Percentiles rank a stretch among this genome's conserved stretches.
Conservation (phyloP, 2,113 vertebrate genomes). For the Microcebus lehilahytsara region DNA sequence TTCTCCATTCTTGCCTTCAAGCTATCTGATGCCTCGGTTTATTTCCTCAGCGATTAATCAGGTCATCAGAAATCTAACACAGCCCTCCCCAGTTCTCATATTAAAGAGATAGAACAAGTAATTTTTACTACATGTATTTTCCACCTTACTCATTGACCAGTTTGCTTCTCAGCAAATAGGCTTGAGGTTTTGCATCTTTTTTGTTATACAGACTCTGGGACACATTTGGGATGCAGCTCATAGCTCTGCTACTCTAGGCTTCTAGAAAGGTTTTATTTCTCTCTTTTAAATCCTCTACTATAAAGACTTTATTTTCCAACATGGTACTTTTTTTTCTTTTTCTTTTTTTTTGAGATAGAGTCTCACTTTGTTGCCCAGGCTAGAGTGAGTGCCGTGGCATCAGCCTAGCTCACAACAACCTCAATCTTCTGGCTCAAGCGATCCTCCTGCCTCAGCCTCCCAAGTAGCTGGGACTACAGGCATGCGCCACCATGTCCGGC, state of each 20-base stretch:
- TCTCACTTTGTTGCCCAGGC: too few relatives aligned
- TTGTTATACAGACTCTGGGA: neutral
- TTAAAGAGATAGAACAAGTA: neutral
- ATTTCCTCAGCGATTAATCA: slow-evolving; percentile 52
- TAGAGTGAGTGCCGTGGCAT: too few relatives aligned
- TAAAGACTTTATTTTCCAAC: neutral
- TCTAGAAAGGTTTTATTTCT: neutral
- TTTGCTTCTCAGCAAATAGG: neutral
- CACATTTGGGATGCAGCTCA: neutral
- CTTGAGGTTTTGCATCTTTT: neutral
- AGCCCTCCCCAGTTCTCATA: neutral
- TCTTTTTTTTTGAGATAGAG: too few relatives aligned
- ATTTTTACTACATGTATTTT: slow-evolving; percentile 20
- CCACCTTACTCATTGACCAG: neutral
- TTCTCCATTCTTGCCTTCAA: slow-evolving; percentile 1
- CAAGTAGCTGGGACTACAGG: too few relatives aligned
- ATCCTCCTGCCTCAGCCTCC: too few relatives aligned
- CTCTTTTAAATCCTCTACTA: neutral
- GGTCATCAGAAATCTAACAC: slow-evolving; percentile 29
- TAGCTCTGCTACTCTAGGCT: neutral
- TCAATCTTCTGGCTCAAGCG: too few relatives aligned
- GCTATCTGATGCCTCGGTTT: slow-evolving; percentile 21
- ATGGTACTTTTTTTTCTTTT: neutral
- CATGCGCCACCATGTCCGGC: too few relatives aligned
- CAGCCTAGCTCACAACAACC: too few relatives aligned